phyloP scores from a whole-genome alignment of 2,797 vertebrate genomes.

The Lepidocolaptes lacrymiger region DNA sequence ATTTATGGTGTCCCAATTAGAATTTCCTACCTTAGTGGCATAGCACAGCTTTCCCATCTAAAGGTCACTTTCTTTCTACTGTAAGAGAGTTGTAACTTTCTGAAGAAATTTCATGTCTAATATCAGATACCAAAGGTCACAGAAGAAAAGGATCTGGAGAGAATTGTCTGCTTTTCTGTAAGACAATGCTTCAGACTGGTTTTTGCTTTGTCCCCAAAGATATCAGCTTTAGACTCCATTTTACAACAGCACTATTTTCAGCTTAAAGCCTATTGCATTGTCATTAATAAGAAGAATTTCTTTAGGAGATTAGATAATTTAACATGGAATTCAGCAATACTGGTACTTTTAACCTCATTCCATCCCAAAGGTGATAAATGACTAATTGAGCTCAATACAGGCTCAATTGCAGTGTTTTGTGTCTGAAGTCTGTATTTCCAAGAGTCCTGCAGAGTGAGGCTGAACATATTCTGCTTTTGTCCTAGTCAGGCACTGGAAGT shows the following conservation, averaged over 20 bases:
- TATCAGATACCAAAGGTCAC: background rate
- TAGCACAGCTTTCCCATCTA: background rate
- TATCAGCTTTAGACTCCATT: background rate
- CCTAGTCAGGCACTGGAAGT: background rate
- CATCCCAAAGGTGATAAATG: background rate
- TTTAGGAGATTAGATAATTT: background rate
- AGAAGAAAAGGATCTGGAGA: background rate
- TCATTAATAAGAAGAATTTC: background rate
- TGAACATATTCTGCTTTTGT: background rate
- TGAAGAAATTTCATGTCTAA: background rate
- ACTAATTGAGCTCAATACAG: background rate
- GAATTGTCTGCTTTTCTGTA: background rate
- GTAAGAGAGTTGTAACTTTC: background rate
- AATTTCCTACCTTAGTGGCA: background rate
- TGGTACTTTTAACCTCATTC: background rate
- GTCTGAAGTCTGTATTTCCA: background rate
- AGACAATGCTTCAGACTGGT: background rate
- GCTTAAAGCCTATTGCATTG: background rate
- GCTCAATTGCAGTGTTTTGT: background rate
- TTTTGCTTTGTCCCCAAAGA: background rate
- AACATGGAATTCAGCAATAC: background rate
- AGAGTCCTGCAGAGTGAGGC: background rate
- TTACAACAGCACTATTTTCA: background rate
- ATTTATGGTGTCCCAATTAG: background rate
- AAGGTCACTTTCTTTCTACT: rapidly evolving